Conservation (phyloP, 2,888 invertebrate genomes). For the Schrankia costaestrigalis region DNA sequence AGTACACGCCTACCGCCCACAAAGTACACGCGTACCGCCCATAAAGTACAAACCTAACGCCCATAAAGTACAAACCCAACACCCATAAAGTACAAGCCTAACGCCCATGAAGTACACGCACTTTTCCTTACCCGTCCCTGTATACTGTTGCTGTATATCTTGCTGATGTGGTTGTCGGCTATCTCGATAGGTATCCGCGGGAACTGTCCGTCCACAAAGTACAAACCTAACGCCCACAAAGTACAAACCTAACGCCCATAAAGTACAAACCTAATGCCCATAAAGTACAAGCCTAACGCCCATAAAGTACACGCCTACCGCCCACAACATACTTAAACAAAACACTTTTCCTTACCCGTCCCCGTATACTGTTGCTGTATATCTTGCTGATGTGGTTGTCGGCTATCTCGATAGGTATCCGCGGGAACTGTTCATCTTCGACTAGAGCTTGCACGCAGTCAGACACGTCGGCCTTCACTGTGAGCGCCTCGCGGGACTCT, state of each 20-base stretch:
- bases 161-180: slow-evolving; percentile 95
- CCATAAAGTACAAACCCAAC: too few relatives aligned
- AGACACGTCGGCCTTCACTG: slow-evolving; percentile 88
- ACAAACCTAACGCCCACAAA: too few relatives aligned
- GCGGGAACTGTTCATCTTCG: slow-evolving; percentile 92
- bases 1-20: too few relatives aligned
- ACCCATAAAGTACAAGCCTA: too few relatives aligned
- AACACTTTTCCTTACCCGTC: slow-evolving; percentile 73
- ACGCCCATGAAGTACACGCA: background rate
- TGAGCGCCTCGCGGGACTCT: slow-evolving; percentile 92
- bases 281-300: too few relatives aligned
- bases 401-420: slow-evolving; percentile 93
- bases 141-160: slow-evolving; percentile 94
- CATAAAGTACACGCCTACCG: too few relatives aligned
- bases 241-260: too few relatives aligned
- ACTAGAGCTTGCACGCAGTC: slow-evolving; percentile 87
- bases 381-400: slow-evolving; percentile 97
- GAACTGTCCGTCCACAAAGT: slow-evolving; percentile 94
- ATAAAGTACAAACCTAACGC: too few relatives aligned
- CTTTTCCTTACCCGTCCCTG: slow-evolving; percentile 89
- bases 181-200: slow-evolving; percentile 94
- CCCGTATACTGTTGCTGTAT: slow-evolving; percentile 94
- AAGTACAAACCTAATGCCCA: too few relatives aligned
- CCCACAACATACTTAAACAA: too few relatives aligned
- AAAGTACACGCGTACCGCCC: too few relatives aligned